Base-by-base conservation (phyloP, 2,113 vertebrate genomes). In the Micromys minutus region DNA sequence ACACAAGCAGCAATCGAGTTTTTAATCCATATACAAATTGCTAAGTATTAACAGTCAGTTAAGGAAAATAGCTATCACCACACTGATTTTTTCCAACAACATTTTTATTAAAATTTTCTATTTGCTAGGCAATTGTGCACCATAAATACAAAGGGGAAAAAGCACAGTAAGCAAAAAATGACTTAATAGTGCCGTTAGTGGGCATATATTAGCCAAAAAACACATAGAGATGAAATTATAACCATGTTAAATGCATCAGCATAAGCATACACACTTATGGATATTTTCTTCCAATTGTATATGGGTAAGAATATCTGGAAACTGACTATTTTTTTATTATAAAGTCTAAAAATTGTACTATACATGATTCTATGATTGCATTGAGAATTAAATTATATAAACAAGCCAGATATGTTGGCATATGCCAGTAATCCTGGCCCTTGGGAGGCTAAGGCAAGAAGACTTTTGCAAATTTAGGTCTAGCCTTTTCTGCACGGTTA, bases 31-130 rank as follows among this genome's bases (percentile, higher is more conserved):
- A 88, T 87, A 83, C 72, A 87, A 95, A 86, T 7, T 80, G 39
- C 24, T 92, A 87, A 95, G 47, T 86, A 94, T 59, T 95, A 81
- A 87, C 9, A 88, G 77, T 79, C 57, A 81, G 65, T 86, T 89
- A 92, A 94, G 67, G 87, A 91, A 92, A 95, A 96, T 13, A 76
- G 89, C 47, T 91, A 85, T 55, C 81, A 87, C 59, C 61, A 95
- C 71, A 87, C 1, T 77, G 71, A 94, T 84, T 96, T 77, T 94
- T 95, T 36, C 63, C 36, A 96, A 92, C 7, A 1, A 83, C 79
- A 86, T 93, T 88, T 96, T 98, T 97, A 97, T 96, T 96, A 52
- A 80, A 45, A 79, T 59, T 81, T 29, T 95, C 52, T 90, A 42
- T 59, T 24, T 84, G 57, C 31, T n/a, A 84, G 63, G 89, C 42